These are phyloP conservation scores for Drosophila ambigua DNA, from an alignment of 1,140 invertebrate genomes.

Conservation along the genomic window DNA sequence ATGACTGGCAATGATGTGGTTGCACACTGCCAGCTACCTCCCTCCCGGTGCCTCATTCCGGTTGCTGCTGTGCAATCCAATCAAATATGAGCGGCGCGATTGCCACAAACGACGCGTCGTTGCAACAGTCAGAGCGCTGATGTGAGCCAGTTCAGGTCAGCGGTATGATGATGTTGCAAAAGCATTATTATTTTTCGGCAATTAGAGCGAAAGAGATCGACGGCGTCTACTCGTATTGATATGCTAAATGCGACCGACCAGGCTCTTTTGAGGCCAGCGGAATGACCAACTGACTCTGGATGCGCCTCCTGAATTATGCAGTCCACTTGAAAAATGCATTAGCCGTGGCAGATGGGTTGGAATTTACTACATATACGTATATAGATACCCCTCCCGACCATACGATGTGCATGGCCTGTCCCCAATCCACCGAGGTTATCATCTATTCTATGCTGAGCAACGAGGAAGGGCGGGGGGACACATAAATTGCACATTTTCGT, in stretches of 20 bases:
- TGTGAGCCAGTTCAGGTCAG: not conserved
- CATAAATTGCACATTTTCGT: constrained; percentile 80
- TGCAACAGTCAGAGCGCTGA: not conserved
- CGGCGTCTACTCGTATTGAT: constrained; percentile 29
- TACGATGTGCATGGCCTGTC: constrained; percentile 27
- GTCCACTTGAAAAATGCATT: constrained; percentile 73
- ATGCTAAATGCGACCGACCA: constrained; percentile 34
- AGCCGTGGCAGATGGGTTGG: constrained; percentile 32
- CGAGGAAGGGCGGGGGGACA: constrained; percentile 25
- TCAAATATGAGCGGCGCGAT: constrained; percentile 57
- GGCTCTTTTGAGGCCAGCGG: constrained; percentile 7
- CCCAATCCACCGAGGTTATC: constrained; percentile 57
- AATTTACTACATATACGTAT: constrained; percentile 33
- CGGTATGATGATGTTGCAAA: constrained; percentile 14
- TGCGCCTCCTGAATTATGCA: constrained; percentile 67
- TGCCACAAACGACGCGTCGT: constrained; percentile 4
- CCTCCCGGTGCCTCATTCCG: not conserved
- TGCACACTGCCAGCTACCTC: not conserved
- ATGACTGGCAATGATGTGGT: constrained; percentile 72
- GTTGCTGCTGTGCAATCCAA: constrained; percentile 47
- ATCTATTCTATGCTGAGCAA: constrained; percentile 37
- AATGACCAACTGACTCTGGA: constrained; percentile 55
- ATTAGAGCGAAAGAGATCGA: constrained; percentile 55
- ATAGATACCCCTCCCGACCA: constrained; percentile 17
- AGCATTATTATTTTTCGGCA: constrained; percentile 63